phyloP scores from a whole-genome alignment of 2,888 invertebrate species.

The Dendrolimus pini region DNA sequence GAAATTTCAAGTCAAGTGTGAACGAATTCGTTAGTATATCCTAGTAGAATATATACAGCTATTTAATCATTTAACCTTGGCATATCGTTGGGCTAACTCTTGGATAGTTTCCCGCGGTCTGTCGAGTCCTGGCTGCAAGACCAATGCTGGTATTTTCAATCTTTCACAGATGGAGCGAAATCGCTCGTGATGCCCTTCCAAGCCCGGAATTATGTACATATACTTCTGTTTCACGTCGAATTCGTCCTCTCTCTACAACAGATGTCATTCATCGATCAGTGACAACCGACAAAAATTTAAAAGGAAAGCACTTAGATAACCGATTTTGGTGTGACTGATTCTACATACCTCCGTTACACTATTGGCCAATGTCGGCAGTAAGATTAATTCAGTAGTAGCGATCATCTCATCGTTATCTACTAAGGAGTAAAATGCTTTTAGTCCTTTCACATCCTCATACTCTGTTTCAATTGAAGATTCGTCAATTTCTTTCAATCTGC shows the following conservation, averaged over 20 bases:
- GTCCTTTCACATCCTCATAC: conserved; percentile 18
- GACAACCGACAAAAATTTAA: too few species aligned
- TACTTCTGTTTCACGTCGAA: conserved; percentile 26
- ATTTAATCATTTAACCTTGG: conserved; percentile 17
- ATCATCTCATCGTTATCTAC: conserved; percentile 41
- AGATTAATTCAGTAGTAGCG: conserved; percentile 35
- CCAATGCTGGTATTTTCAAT: conserved; percentile 37
- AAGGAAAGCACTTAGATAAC: too few species aligned
- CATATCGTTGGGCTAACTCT: conserved; percentile 28
- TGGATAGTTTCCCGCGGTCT: conserved; percentile 23
- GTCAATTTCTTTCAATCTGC: neutral
- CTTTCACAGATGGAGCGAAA: conserved; percentile 32
- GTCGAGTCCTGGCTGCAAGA: conserved; percentile 41
- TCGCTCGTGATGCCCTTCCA: conserved; percentile 37
- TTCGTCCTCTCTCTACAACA: conserved; percentile 33
- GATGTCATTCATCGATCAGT: neutral
- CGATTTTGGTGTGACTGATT: neutral
- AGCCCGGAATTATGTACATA: conserved; percentile 38
- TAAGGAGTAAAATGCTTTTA: conserved; percentile 32
- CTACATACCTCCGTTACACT: neutral
- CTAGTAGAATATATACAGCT: too few species aligned
- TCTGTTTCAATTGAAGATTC: neutral
- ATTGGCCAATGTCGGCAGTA: conserved; percentile 26
- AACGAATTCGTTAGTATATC: too few species aligned
- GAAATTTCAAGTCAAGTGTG: too few species aligned